Conservation (phyloP, 2,888 invertebrate species). For the Colostygia pectinataria region DNA sequence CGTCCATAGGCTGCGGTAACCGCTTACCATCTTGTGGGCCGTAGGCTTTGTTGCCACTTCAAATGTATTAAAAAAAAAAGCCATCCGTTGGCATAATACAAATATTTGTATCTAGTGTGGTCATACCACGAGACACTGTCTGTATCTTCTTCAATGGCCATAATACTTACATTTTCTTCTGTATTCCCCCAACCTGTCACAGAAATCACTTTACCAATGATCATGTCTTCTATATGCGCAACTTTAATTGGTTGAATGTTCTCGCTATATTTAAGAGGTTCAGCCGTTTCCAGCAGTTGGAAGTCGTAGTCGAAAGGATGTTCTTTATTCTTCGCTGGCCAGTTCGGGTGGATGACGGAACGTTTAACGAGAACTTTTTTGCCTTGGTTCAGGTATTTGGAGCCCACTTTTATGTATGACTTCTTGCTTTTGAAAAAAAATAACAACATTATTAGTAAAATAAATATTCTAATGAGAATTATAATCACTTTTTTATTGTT, state of each 20-base stretch:
- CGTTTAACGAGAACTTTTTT: conserved; percentile 47
- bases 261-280: conserved; percentile 56
- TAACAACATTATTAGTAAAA: background rate
- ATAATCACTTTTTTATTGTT: no score
- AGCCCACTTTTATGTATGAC: conserved; percentile 62
- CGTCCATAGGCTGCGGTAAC: no score
- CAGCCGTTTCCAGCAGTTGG: conserved; percentile 60
- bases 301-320: conserved; percentile 74
- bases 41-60: no score
- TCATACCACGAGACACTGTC: no score
- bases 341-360: conserved; percentile 58
- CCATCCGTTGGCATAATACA: no score
- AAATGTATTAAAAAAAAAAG: no score
- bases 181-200: conserved; percentile 78
- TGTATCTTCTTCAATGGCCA: no score
- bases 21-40: no score
- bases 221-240: conserved; percentile 70
- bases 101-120: no score
- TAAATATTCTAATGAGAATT: no score
- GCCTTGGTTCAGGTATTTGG: conserved; percentile 64
- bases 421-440: conserved; percentile 58
- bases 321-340: conserved; percentile 56
- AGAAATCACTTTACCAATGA: conserved; percentile 65
- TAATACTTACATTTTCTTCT: conserved; percentile 65
- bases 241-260: conserved; percentile 65